phyloP scores from a whole-genome alignment of 2,888 invertebrate genomes.

The Lasioglossum malachurum region DNA sequence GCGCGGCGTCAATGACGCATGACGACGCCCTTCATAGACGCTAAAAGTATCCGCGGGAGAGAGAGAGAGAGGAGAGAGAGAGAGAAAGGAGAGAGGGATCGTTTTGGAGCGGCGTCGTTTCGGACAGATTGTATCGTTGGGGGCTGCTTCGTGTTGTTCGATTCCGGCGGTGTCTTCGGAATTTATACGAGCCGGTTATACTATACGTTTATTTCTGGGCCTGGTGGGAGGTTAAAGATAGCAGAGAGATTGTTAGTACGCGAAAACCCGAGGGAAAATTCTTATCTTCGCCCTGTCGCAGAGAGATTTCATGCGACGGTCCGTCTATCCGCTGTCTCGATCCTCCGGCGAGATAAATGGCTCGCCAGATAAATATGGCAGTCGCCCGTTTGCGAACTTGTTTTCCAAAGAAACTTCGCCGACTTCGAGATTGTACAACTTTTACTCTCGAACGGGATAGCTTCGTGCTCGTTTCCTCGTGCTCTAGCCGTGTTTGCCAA shows the following conservation, averaged over 20 bases:
- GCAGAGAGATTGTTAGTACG: slow-evolving; percentile 53
- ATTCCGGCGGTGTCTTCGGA: slow-evolving; percentile 52
- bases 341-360: slow-evolving; percentile 16
- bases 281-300: slow-evolving; percentile 10
- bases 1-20: slow-evolving; percentile 65
- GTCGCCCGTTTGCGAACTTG: slow-evolving; percentile 20
- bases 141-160: slow-evolving; percentile 45
- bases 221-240: slow-evolving; percentile 55
- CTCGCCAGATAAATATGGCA: slow-evolving; percentile 26
- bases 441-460: background rate
- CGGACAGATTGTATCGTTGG: slow-evolving; percentile 60
- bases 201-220: slow-evolving; percentile 53
- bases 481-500: background rate
- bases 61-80: background rate
- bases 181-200: slow-evolving; percentile 52
- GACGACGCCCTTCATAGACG: slow-evolving; percentile 63
- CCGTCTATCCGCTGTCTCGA: slow-evolving; percentile 32
- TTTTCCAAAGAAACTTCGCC: background rate
- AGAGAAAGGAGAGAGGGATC: slow-evolving; percentile 4
- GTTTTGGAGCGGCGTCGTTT: slow-evolving; percentile 46
- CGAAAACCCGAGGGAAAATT: slow-evolving; percentile 37
- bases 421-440: slow-evolving; percentile 5
- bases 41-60: slow-evolving; percentile 41
- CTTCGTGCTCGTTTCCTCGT: background rate
- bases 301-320: background rate